Conservation (phyloP, 2,888 invertebrate genomes). For the Criorhina ranunculi region DNA sequence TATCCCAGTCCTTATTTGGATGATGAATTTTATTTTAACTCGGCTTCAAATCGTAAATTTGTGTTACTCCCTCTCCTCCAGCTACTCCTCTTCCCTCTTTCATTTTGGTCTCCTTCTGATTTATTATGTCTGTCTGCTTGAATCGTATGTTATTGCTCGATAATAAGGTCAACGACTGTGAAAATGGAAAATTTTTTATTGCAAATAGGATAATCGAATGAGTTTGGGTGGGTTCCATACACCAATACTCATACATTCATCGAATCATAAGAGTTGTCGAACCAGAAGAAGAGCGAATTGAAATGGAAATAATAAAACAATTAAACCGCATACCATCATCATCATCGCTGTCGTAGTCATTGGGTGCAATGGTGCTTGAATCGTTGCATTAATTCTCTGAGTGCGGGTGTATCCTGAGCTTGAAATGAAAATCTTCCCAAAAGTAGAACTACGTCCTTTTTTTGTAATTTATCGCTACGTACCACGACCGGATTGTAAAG, state of each 20-base stretch:
- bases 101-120: conserved; percentile 14
- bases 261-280: conserved; percentile 11
- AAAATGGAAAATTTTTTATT: conserved; percentile 27
- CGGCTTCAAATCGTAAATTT: conserved; percentile 19
- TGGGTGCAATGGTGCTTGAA: conserved; percentile 42
- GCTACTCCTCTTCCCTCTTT: background rate
- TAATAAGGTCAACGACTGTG: conserved; percentile 57
- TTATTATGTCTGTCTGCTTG: conserved; percentile 41
- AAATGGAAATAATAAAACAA: conserved; percentile 65
- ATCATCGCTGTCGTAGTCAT: background rate
- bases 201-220: conserved; percentile 34
- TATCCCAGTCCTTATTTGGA: conserved; percentile 6
- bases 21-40: conserved; percentile 33
- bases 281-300: conserved; percentile 30
- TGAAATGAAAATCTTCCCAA: too few relatives aligned
- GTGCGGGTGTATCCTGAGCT: background rate
- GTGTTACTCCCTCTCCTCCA: background rate
- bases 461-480: conserved; percentile 42
- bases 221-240: background rate
- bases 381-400: conserved; percentile 8
- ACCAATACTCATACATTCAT: background rate
- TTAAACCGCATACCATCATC: conserved; percentile 56
- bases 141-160: conserved; percentile 48
- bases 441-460: conserved; percentile 5
- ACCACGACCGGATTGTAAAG: background rate